Evolutionary conservation across 2,113 vertebrate species (phyloP), one percentile per base, ranked within the genome.

Genomic region (Ptilorrhoa leucosticta): DNA sequence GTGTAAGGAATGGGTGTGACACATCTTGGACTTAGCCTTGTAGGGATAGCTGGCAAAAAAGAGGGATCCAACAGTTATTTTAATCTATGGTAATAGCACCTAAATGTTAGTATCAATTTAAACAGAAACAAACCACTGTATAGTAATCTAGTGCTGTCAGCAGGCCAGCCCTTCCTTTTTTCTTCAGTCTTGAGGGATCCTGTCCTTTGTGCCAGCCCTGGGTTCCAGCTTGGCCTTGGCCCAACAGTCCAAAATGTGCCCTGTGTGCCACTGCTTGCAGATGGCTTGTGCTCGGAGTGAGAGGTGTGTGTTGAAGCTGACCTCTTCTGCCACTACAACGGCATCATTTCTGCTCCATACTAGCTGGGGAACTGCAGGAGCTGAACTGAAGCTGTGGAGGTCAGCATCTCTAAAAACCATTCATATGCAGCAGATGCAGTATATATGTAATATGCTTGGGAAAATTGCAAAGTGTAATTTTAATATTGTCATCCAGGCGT

Each of bases 401-500:
- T 47, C 1, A 2, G 3, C 1, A 1, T 19, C 28, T 86, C 14
- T 92, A 35, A 56, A 61, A n/a, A 15, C 16, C 20, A 24, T 28
- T n/a, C 5, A 0, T 40, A 7, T 19, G 35, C 11, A 16, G 8
- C n/a, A 69, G 66, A 57, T 1, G 4, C 3, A 7, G 11, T 22
- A 65, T 5, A 11, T 26, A 48, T 2, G 11, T 35, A 75, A 39
- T 6, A 65, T n/a, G 26, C 15, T 45, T 80, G 42, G 37, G 10
- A 28, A 89, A 65, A 77, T 10, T 70, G 33, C 8, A 20, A 91
- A 30, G 10, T 8, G 33, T 72, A 47, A 77, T 58, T 56, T 79
- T 85, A 31, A 8, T 44, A 7, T 40, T 48, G 87, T 80, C 16
- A 61, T 65, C 40, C 30, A 81, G 39, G 37, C 15, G 15, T 9